A percentile compares a stretch with the other conserved stretches of the same genome.
Evolutionary conservation across 2,113 vertebrate species (phyloP).

Genomic region (Pandion haliaetus): DNA sequence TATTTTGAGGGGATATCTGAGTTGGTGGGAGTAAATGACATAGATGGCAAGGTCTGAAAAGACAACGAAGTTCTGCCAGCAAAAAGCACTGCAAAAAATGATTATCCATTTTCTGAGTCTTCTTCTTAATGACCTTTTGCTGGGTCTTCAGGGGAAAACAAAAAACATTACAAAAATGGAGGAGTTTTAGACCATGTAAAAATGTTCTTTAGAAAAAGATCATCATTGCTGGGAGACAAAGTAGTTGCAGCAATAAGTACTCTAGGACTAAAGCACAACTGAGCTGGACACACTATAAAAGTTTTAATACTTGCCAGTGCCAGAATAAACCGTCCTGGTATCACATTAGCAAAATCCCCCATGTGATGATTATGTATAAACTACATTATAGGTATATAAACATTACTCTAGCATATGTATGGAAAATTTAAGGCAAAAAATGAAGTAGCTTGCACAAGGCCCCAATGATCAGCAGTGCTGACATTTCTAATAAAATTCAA

Average conservation of each 20-base stretch:
- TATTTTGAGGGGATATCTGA: not conserved
- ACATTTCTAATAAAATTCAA: not conserved
- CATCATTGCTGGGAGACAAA: not conserved
- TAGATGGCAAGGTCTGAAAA: not conserved
- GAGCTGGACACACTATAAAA: not conserved
- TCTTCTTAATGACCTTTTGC: not conserved
- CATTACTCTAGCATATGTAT: not conserved
- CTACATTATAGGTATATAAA: not conserved
- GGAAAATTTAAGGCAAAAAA: not conserved
- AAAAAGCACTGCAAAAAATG: not conserved
- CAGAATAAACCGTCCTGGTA: not conserved
- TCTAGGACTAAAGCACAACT: not conserved
- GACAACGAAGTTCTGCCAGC: not conserved
- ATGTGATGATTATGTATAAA: not conserved
- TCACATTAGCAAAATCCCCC: not conserved
- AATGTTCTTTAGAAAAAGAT: not conserved
- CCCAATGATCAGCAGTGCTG: not conserved
- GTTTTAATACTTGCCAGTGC: not conserved
- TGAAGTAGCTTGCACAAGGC: not conserved
- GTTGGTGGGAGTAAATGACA: not conserved
- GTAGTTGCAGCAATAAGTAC: not conserved
- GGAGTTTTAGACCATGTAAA: not conserved
- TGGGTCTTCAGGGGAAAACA: not conserved
- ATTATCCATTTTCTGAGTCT: not conserved
- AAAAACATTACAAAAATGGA: not conserved